Evolutionary conservation across 1,140 invertebrate genomes (phyloP).

Genomic region (Drosophila willistoni): DNA sequence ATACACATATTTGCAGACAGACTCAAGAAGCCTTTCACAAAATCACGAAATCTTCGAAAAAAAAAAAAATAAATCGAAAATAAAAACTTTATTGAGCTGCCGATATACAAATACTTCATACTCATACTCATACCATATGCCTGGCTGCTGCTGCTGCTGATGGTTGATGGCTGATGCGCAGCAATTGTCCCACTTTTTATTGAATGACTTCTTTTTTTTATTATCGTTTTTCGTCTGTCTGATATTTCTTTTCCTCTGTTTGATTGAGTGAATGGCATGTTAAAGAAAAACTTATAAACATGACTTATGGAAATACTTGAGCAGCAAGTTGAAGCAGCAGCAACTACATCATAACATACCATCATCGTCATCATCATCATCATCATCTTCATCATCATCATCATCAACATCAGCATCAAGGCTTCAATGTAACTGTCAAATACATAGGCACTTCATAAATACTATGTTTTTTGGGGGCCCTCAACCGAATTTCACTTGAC

Average conservation of each 20-base stretch:
- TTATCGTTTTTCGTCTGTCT: constrained; percentile 29
- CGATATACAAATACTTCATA: constrained; percentile 28
- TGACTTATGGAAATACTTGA: constrained; percentile 79
- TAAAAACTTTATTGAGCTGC: constrained; percentile 52
- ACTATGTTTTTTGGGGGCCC: constrained; percentile 21
- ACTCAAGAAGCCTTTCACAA: constrained; percentile 78
- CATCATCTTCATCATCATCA: no score
- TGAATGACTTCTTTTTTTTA: constrained; percentile 76
- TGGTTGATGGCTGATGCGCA: constrained; percentile 47
- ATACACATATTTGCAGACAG: constrained; percentile 52
- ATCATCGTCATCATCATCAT: no score
- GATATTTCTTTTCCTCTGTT: constrained; percentile 30
- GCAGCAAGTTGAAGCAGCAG: constrained; percentile 55
- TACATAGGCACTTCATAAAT: constrained; percentile 19
- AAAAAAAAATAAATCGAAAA: constrained; percentile 53
- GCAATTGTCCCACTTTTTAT: constrained; percentile 80
- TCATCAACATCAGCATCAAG: constrained; percentile 18
- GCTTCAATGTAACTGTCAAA: constrained; percentile 77
- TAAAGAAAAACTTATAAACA: constrained; percentile 74
- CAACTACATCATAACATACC: constrained; percentile 44
- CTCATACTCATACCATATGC: not conserved
- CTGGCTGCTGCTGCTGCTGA: constrained; percentile 25
- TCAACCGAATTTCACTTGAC: constrained; percentile 71
- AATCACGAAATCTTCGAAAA: constrained; percentile 78
- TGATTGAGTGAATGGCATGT: constrained; percentile 80